Conservation (phyloP, 2,113 vertebrate genomes). For the Dermatemys mawii region DNA sequence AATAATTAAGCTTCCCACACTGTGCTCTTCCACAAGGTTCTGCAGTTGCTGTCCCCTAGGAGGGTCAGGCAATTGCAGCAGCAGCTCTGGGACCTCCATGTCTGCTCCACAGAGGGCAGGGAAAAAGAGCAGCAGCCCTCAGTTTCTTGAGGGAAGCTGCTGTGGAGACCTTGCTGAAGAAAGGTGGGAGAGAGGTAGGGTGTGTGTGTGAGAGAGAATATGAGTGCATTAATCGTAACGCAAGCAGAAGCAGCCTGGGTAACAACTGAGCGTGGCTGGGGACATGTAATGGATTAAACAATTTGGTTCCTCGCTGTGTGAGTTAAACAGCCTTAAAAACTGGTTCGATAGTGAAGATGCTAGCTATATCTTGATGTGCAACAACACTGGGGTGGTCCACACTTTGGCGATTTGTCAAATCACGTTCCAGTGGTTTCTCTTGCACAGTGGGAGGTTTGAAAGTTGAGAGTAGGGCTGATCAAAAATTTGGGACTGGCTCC, state of each 20-base stretch:
- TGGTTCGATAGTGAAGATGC: background rate
- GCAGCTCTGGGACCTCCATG: background rate
- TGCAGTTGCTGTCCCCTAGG: background rate
- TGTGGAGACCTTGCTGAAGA: background rate
- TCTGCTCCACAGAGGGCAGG: background rate
- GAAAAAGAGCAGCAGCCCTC: background rate
- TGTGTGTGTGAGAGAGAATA: background rate
- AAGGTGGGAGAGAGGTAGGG: background rate
- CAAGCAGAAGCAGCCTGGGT: background rate
- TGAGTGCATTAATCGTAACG: background rate
- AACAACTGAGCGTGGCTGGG: background rate
- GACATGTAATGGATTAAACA: background rate
- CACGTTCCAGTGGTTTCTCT: background rate
- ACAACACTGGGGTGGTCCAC: background rate
- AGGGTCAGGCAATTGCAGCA: background rate
- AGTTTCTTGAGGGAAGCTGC: background rate
- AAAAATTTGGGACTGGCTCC: background rate
- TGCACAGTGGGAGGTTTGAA: background rate
- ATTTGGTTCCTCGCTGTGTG: background rate
- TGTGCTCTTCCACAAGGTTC: background rate
- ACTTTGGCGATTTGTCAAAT: background rate
- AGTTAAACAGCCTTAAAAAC: background rate
- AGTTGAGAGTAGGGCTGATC: background rate
- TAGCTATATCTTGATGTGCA: no score
- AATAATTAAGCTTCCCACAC: background rate